Base-by-base conservation (phyloP, 2,888 invertebrate genomes). In the Drosophila atroscutellata region DNA sequence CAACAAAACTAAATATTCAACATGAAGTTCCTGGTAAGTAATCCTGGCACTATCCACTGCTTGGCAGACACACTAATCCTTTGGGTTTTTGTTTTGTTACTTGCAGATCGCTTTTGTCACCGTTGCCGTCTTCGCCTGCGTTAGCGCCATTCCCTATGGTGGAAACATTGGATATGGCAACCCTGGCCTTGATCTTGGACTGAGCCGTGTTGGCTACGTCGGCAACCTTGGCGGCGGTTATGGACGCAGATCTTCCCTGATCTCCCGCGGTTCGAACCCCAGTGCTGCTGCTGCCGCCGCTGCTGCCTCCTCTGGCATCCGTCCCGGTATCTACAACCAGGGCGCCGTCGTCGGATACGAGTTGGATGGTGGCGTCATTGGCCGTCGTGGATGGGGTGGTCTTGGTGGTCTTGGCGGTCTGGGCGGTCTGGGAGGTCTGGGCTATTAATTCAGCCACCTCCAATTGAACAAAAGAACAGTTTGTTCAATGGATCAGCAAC, bases 11-110 rank as follows among this genome's bases (percentile, higher is more conserved):
- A 77, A 72, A 59, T 20, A 73, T 62, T 80, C 82, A 87, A 81
- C 80, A 90, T 90, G 90, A 90, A 90, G 74, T 84, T 70, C 80
- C 81, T 90, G 82, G 87, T 88, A 81, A 88, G 90, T 87, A 75
- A 36, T 80, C 58, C 70, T 57, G 5, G 28, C 20, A 11, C 26
- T 54, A 11, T 9, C 18, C 28, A 20, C 9, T n/a, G 0, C 3
- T 13, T 7, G 50, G 3, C 37, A 47, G 34, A 2, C 2, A 26
- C 8, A 67, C 59, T 79, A 51, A 78, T 76, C 58, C 63, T 56
- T 30, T 45, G 11, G 1, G 42, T 58, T 2, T 26, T 30, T 45
- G 15, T 50, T 50, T 59, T n/a, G 8, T 9, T 8, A 34, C 5
- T 30, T 66, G 18, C 18, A 90, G 90, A 77, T 90, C 30, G 83